Evolutionary conservation across 2,113 vertebrate genomes (phyloP).

Genomic region (Cyphomyrus plagiostoma): DNA sequence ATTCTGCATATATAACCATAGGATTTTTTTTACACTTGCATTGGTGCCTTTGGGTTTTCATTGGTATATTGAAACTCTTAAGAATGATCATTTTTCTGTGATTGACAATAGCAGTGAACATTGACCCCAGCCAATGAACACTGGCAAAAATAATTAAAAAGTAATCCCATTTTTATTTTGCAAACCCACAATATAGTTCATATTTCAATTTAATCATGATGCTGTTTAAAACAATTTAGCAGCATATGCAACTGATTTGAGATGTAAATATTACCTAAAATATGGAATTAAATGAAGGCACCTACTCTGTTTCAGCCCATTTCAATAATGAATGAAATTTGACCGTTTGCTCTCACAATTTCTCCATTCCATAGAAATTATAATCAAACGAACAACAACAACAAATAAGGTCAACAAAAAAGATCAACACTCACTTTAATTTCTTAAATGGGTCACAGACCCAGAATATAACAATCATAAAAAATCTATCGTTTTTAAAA

Average conservation of each 20-base stretch:
- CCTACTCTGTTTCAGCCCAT: background rate
- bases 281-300: background rate
- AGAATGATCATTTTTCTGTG: background rate
- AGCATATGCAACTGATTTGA: background rate
- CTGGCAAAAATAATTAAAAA: background rate
- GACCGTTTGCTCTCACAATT: no score
- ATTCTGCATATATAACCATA: background rate
- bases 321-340: background rate
- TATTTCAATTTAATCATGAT: constrained; percentile 4
- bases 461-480: constrained; percentile 6
- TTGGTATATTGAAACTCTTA: background rate
- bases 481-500: constrained; percentile 14
- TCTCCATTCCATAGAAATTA: background rate
- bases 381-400: background rate
- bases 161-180: background rate
- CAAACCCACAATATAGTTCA: background rate
- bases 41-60: background rate
- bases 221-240: background rate
- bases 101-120: background rate
- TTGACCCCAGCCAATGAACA: background rate
- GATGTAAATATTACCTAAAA: background rate
- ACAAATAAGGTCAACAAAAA: background rate
- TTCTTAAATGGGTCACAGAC: constrained; percentile 7
- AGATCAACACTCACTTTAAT: constrained; percentile 7
- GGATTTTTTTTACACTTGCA: background rate